A percentile compares a stretch with the other conserved stretches of the same genome.
These are phyloP conservation scores for Aplocera efformata DNA, from an alignment of 2,888 invertebrate genomes.

Conservation along the genomic window DNA sequence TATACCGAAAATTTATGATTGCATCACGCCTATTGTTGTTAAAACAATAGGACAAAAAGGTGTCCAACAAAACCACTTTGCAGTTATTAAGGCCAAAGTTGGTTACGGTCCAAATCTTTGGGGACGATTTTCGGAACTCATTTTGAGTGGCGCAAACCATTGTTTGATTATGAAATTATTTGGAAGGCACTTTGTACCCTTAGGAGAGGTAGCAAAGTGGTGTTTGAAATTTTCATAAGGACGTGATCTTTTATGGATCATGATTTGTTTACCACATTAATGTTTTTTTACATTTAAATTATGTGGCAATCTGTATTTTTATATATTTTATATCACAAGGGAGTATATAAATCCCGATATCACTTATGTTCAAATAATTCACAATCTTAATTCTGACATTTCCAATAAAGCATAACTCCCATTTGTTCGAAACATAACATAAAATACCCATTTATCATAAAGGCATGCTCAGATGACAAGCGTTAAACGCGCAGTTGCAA, in stretches of 20 bases:
- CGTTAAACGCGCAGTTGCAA: no score
- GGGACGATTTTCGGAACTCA: constrained; percentile 16
- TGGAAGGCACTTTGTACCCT: not conserved
- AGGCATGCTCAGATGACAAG: no score
- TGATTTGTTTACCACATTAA: no score
- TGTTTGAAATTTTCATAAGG: constrained; percentile 14
- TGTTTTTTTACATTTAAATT: no score
- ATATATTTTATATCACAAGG: no score
- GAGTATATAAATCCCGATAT: no score
- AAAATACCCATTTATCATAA: not conserved
- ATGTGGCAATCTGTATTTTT: no score
- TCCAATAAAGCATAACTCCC: no score
- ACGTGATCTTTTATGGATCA: no score
- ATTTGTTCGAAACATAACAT: no score
- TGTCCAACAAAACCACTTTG: constrained; percentile 17
- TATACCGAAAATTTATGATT: constrained; percentile 14
- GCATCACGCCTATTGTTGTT: constrained; percentile 26
- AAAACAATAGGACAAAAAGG: constrained; percentile 28
- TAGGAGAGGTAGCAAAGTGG: not conserved
- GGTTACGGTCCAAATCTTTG: constrained; percentile 25
- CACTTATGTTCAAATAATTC: constrained; percentile 11
- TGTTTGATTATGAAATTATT: no score
- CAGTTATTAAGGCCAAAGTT: constrained; percentile 26
- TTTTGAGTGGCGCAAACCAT: not conserved
- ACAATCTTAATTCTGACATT: no score